Evolutionary conservation across 2,797 vertebrate genomes (phyloP).

Genomic region (Arctocebus calabarensis): DNA sequence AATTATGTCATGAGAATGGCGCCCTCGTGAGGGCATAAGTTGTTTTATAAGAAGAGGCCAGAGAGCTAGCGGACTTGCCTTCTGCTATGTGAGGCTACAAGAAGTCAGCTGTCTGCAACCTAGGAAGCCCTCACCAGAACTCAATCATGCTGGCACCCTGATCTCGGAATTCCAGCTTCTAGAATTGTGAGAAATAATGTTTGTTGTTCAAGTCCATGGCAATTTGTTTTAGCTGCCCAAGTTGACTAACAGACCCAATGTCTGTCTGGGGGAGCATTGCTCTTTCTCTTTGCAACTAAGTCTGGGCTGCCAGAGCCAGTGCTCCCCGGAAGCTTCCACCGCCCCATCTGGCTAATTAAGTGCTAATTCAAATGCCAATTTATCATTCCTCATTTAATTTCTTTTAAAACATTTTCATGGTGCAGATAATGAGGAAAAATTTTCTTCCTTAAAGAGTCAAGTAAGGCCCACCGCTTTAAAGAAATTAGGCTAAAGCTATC

Average conservation of each 20-base stretch:
- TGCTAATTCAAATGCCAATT: not conserved
- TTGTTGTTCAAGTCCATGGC: not conserved
- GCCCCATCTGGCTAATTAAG: not conserved
- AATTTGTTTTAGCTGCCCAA: not conserved
- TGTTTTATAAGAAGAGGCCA: not conserved
- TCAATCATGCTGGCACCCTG: not conserved
- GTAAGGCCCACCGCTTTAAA: constrained; percentile 27
- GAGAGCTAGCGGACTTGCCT: not conserved
- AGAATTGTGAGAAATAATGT: not conserved
- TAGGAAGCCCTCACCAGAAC: not conserved
- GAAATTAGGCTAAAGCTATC: constrained; percentile 60
- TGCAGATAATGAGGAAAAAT: constrained; percentile 49
- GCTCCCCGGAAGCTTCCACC: not conserved
- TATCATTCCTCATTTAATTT: constrained; percentile 60
- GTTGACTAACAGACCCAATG: not conserved
- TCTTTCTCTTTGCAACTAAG: not conserved
- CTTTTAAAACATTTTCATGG: constrained; percentile 54
- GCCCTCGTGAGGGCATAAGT: not conserved
- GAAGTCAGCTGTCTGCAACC: not conserved
- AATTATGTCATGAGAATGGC: not conserved
- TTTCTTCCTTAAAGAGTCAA: constrained; percentile 68
- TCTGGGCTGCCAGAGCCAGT: not conserved
- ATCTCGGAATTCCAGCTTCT: not conserved
- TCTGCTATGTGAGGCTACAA: not conserved
- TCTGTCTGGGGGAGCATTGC: not conserved